phyloP scores from a whole-genome alignment of 2,888 invertebrate genomes.

The Gandaritis pyraliata region DNA sequence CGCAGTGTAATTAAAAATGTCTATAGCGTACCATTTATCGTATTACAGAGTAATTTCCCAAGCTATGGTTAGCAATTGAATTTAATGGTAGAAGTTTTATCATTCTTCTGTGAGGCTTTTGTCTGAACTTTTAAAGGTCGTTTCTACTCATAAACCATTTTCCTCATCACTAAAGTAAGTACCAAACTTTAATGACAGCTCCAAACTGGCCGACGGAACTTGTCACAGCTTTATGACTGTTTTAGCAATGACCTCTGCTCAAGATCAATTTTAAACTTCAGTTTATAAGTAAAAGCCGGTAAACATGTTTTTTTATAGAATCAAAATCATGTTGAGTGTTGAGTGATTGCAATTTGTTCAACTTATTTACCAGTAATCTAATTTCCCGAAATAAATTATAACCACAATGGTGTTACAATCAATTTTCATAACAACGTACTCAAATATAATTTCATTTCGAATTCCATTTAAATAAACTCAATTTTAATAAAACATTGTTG shows the following conservation, averaged over 20 bases:
- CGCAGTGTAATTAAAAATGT: no score
- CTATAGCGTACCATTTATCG: no score
- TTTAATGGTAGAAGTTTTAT: conserved; percentile 9
- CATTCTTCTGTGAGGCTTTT: conserved; percentile 3
- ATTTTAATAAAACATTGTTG: not conserved
- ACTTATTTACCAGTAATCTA: not conserved
- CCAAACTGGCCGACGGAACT: not conserved
- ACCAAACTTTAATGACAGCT: not conserved
- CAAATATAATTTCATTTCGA: not conserved
- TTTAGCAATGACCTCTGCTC: not conserved
- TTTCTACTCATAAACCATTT: not conserved
- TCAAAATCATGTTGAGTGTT: no score
- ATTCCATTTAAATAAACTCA: not conserved
- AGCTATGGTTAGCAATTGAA: not conserved
- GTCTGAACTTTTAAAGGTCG: not conserved
- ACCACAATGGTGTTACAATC: not conserved
- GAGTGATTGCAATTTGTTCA: not conserved
- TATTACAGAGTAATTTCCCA: not conserved
- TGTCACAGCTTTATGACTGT: not conserved
- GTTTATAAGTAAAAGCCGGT: not conserved
- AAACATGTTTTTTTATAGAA: no score
- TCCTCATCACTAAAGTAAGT: not conserved
- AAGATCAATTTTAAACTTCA: not conserved
- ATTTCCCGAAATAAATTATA: not conserved
- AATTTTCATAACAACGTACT: not conserved